Evolutionary conservation across 2,797 vertebrate species (phyloP), one percentile per base, ranked within the genome.

Genomic region (Epinephelus coioides): DNA sequence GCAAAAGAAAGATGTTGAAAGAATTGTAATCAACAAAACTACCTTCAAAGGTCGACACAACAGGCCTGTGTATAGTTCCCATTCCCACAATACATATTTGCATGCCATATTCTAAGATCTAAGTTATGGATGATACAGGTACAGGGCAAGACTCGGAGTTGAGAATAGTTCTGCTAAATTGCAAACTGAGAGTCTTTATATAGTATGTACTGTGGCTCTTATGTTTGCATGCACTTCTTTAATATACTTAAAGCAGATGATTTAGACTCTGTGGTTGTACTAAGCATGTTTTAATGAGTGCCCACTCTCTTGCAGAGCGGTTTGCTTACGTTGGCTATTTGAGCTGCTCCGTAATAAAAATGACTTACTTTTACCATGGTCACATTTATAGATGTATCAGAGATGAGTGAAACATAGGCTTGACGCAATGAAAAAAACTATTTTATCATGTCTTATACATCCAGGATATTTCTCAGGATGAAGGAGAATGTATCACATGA

Each of bases 251-350:
- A 82, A 83, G 73, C 50, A 21, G 44, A 71, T 65, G 78, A 86
- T 83, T 83, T 85, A 79, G 59, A 85, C 53, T 72, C 40, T 2
- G 63, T 49, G 64, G 65, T 71, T 67, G 27, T 21, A 57, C 65
- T 44, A 62, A 83, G 64, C 30, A 38, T 61, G 25, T 61, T 83
- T 82, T 74, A 88, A 84, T 85, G 76, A 87, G 70, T 78, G 78
- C 59, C 25, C 40, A 46, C 69, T 82, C 75, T 78, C 69, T 53
- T 60, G 34, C 63, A 51, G 47, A 9, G 77, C 47, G 43, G 78
- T 86, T 82, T 80, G 74, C 61, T 81, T 71, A 40, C 59, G 19
- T 81, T 90, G 80, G 67, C 85, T 40, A 40, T 81, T 73, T 69
- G 59, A 60, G 11, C 0, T 15, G 40, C 66, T 79, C 77, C 19